These are phyloP conservation scores for Microctonus hyperodae DNA, from an alignment of 2,888 invertebrate genomes.

Conservation along the genomic window DNA sequence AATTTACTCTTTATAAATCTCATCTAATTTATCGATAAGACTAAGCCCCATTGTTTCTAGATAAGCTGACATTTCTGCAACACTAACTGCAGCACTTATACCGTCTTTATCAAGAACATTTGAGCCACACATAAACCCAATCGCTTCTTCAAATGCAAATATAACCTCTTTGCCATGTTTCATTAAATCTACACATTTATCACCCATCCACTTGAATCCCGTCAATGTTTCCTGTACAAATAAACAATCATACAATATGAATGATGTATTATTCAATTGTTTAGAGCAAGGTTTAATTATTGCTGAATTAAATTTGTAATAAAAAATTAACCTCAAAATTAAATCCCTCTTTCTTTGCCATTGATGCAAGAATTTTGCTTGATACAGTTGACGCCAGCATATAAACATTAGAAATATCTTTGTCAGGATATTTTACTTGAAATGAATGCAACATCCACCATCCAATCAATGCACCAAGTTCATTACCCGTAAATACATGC, in stretches of 20 bases:
- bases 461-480: conserved; percentile 90
- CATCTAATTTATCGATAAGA: conserved; percentile 71
- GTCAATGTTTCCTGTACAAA: conserved; percentile 87
- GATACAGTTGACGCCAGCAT: conserved; percentile 95
- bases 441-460: conserved; percentile 87
- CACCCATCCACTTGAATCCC: conserved; percentile 99
- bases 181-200: conserved; percentile 77
- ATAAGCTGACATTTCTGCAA: conserved; percentile 78
- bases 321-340: conserved; percentile 66
- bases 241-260: conserved; percentile 14
- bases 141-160: conserved; percentile 98
- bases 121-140: conserved; percentile 95
- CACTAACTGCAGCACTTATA: conserved; percentile 83
- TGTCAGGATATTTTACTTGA: conserved; percentile 64
- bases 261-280: conserved; percentile 4
- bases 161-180: conserved; percentile 78
- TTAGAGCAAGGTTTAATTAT: neutral
- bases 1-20: conserved; percentile 78
- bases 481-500: conserved; percentile 95
- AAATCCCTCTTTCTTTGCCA: conserved; percentile 81
- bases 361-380: conserved; percentile 88
- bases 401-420: conserved; percentile 71
- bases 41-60: conserved; percentile 70
- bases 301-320: neutral
- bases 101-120: conserved; percentile 96